Conservation (phyloP, 2,888 invertebrate species). For the Hemithea aestivaria region DNA sequence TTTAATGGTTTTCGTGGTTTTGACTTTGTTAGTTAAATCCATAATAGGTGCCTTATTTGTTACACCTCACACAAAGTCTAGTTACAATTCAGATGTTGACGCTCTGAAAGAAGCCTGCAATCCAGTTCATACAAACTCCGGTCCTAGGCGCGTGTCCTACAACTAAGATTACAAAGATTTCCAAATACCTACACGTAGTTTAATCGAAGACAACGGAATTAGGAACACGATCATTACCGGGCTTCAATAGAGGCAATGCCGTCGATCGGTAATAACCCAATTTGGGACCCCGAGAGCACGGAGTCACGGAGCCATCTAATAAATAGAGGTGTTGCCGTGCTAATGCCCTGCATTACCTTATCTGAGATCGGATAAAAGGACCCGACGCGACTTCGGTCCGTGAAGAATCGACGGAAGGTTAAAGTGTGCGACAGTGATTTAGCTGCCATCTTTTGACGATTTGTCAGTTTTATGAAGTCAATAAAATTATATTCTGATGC, state of each 20-base stretch:
- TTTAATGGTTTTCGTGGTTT: too few relatives aligned
- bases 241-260: constrained; percentile 17
- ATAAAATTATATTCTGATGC: too few relatives aligned
- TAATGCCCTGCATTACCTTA: constrained; percentile 35
- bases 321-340: constrained; percentile 32
- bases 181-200: constrained; percentile 7
- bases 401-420: constrained; percentile 30
- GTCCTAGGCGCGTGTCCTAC: too few relatives aligned
- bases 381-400: constrained; percentile 25
- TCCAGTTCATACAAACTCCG: too few relatives aligned
- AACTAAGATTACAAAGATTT: constrained; percentile 5
- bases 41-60: too few relatives aligned
- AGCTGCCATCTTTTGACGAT: background rate
- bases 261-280: constrained; percentile 21
- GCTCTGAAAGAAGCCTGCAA: too few relatives aligned
- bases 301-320: constrained; percentile 28
- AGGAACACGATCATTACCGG: constrained; percentile 18
- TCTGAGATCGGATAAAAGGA: constrained; percentile 37
- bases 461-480: too few relatives aligned
- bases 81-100: too few relatives aligned
- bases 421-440: constrained; percentile 7
- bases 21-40: too few relatives aligned
- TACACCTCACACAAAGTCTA: too few relatives aligned
- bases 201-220: constrained; percentile 20
- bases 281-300: constrained; percentile 21